These are phyloP conservation scores for Acrobasis suavella DNA, from an alignment of 2,888 invertebrate genomes.

Conservation along the genomic window DNA sequence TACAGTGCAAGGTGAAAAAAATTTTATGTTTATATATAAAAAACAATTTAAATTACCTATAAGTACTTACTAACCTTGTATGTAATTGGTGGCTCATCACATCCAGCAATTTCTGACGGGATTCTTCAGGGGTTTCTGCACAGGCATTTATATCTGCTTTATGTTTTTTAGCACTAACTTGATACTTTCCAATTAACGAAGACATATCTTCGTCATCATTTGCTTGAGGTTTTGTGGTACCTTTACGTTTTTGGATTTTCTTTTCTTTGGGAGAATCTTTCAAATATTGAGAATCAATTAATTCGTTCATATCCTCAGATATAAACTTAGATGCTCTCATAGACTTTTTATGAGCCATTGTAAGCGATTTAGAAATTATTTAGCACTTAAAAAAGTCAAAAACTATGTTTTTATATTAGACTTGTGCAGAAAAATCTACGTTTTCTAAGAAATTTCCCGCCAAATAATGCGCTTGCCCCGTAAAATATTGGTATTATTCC, in stretches of 20 bases:
- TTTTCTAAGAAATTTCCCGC: neutral
- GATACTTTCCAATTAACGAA: constrained; percentile 48
- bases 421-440: neutral
- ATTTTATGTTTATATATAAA: too few species aligned
- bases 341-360: constrained; percentile 57
- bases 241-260: constrained; percentile 51
- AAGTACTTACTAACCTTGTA: constrained; percentile 56
- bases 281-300: constrained; percentile 53
- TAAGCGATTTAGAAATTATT: constrained; percentile 18
- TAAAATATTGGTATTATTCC: neutral
- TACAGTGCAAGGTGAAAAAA: too few species aligned
- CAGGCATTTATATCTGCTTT: constrained; percentile 45
- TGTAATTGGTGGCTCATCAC: constrained; percentile 58
- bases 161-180: constrained; percentile 52
- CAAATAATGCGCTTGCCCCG: neutral
- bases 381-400: neutral
- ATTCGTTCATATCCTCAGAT: constrained; percentile 53
- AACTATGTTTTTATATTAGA: neutral
- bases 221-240: constrained; percentile 31
- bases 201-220: constrained; percentile 47
- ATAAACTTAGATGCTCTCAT: constrained; percentile 51
- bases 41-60: too few species aligned
- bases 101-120: constrained; percentile 60
- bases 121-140: constrained; percentile 48
- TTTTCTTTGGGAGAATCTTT: constrained; percentile 47